Base-by-base conservation (phyloP, 2,888 invertebrate species). In the Mesopsocus fuscifrons region DNA sequence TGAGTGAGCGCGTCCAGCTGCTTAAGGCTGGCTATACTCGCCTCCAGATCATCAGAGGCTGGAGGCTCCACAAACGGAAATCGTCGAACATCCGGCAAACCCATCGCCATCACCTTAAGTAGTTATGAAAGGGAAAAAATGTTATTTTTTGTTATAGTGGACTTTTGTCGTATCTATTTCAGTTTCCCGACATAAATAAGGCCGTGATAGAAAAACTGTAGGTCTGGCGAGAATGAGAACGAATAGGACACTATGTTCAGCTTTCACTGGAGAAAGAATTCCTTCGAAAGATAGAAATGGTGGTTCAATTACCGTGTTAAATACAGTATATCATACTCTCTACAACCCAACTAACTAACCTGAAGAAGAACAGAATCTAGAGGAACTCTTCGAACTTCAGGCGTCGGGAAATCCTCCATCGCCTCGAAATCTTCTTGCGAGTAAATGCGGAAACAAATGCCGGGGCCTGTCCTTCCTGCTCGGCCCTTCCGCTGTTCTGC, bases 11-110 rank as follows among this genome's bases (percentile, higher is more conserved):
- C 91, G 32, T 79, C 82, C 76, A 87, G 57, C 42, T 85, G 85
- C 59, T 89, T 89, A 18, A 97, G 65, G 43, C 81, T 78, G 44
- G 80, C 61, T 48, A 98, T 67, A 0, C 92, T 79, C 55, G 83
- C 83, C 56, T 94, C 92, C 34, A 98, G 69, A 34, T 78, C 80
- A 34, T 81, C 77, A 8, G 71, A 64, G 1, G 78, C 72, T 1
- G 97, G 98, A n/a, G 85, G 72, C 60, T 98, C 95, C 44, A 98
- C 69, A 56, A 95, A 98, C 0, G 95, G 95, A 63, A 98, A 98
- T 52, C 78, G 69, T 43, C 89, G 68, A 3, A 87, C 81, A 63
- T 97, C 85, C 34, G 76, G 83, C 43, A 98, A 69, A 0, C 97
- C 95, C 66, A 98, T 75, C 0, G 92, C 78, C 43, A 91, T 77